Conservation (phyloP, 1,140 invertebrate genomes). For the Triops cancriformis region DNA sequence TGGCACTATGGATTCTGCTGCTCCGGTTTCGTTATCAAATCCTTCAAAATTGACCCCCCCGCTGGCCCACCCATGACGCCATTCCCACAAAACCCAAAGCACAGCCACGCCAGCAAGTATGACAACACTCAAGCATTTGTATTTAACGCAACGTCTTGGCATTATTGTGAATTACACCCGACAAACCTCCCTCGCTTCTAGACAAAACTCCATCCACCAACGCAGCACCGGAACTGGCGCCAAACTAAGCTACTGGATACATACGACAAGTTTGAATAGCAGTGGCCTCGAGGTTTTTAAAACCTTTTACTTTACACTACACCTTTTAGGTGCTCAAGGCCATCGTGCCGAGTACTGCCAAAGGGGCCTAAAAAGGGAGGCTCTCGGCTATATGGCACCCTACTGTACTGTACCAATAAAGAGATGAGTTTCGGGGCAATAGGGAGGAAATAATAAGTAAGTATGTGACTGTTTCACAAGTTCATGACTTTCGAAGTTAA, state of each 20-base stretch:
- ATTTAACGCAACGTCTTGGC: neutral
- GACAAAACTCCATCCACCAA: neutral
- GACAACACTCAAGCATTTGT: conserved; percentile 5
- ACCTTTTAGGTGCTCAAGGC: conserved; percentile 1
- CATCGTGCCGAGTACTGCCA: neutral
- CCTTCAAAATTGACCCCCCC: neutral
- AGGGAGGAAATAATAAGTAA: neutral
- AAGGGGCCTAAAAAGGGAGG: neutral
- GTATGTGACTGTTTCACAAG: neutral
- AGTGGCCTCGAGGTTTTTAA: neutral
- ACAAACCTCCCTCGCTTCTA: neutral
- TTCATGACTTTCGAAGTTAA: conserved; percentile 34
- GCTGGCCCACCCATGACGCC: neutral
- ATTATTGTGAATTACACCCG: neutral
- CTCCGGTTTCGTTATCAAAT: conserved; percentile 31
- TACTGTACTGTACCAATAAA: neutral
- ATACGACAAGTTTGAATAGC: neutral
- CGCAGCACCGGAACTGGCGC: neutral
- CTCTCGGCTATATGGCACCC: neutral
- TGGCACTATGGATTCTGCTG: conserved; percentile 29
- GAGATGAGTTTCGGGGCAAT: neutral
- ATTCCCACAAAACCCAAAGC: neutral
- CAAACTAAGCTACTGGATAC: neutral
- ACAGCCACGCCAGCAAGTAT: neutral
- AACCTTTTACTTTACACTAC: neutral